Evolutionary conservation across 2,888 invertebrate genomes (phyloP), one percentile per base, ranked within the genome.

Genomic region (Amblyjoppa fuscipennis): DNA sequence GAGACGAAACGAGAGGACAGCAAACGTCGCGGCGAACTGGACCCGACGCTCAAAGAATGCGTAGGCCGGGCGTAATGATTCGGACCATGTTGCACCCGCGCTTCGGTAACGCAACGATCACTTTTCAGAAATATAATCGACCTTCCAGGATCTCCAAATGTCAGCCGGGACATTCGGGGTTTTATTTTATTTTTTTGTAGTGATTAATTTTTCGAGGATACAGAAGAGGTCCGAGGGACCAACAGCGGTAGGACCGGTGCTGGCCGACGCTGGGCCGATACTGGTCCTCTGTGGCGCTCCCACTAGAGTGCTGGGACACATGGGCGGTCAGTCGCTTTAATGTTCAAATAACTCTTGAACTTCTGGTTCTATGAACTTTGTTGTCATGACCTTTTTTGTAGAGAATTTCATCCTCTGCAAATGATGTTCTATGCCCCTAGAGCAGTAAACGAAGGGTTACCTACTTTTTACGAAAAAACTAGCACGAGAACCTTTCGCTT

Each of bases 11-110:
- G 70, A 70, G 69, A 49, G 51, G 59, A 79, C 61, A 83, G 75
- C 66, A 76, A 64, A 78, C 71, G 45, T 45, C 69, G 82, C 82
- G 77, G 83, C 82, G 77, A 80, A 51, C 76, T 76, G 79, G 77
- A 16, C 25, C 87, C 85, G 87, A 83, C 90, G 89, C 88, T 91
- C 91, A 90, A 92, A 91, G 91, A 93, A 91, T 91, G 91, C 92
- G 92, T 92, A 91, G 93, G 93, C 86, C 89, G 92, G 91, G 90
- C 92, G 91, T 93, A 93, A 93, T 92, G 92, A 93, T 93, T 93
- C 90, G 91, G 90, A 90, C 90, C 92, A 90, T 92, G 92, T 92
- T 92, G 92, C 85, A 86, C 83, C 85, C 83, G 83, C 85, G 85
- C 83, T 85, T 61, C 41, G 0, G 76, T 71, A 71, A 74, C 81